Evolutionary conservation across 2,797 vertebrate species (phyloP).

Genomic region (Halcyon chelicuti): DNA sequence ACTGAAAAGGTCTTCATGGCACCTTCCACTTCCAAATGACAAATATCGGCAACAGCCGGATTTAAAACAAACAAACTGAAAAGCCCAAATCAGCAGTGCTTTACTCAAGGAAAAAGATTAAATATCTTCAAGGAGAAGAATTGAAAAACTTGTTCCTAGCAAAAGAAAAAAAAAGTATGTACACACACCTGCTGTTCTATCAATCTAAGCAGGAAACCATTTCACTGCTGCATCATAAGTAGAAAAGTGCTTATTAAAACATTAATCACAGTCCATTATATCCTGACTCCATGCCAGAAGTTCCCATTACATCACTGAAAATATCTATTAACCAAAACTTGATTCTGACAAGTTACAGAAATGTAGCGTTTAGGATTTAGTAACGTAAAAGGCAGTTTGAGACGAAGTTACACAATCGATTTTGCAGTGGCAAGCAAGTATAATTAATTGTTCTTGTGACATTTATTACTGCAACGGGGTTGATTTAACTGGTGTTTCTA

Average conservation of each 20-base stretch:
- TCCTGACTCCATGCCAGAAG: slow-evolving; percentile 81
- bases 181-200: slow-evolving; percentile 81
- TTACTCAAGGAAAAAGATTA: slow-evolving; percentile 32
- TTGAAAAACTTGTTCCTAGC: slow-evolving; percentile 41
- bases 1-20: slow-evolving; percentile 12
- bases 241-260: slow-evolving; percentile 85
- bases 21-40: slow-evolving; percentile 20
- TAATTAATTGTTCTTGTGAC: slow-evolving; percentile 78
- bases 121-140: slow-evolving; percentile 42
- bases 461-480: slow-evolving; percentile 79
- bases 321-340: slow-evolving; percentile 84
- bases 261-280: slow-evolving; percentile 86
- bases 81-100: background rate
- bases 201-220: slow-evolving; percentile 80
- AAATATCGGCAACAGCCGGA: background rate
- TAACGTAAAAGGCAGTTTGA: slow-evolving; percentile 79
- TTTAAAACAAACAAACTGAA: slow-evolving; percentile 47
- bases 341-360: slow-evolving; percentile 85
- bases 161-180: slow-evolving; percentile 31
- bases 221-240: slow-evolving; percentile 79
- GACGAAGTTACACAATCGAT: slow-evolving; percentile 81
- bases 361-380: slow-evolving; percentile 76
- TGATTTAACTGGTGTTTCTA: slow-evolving; percentile 84
- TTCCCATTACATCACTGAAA: slow-evolving; percentile 85
- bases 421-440: slow-evolving; percentile 79